Evolutionary conservation across 1,140 invertebrate genomes (phyloP), one percentile per base, ranked within the genome.

Genomic region (Anastatus disparis): DNA sequence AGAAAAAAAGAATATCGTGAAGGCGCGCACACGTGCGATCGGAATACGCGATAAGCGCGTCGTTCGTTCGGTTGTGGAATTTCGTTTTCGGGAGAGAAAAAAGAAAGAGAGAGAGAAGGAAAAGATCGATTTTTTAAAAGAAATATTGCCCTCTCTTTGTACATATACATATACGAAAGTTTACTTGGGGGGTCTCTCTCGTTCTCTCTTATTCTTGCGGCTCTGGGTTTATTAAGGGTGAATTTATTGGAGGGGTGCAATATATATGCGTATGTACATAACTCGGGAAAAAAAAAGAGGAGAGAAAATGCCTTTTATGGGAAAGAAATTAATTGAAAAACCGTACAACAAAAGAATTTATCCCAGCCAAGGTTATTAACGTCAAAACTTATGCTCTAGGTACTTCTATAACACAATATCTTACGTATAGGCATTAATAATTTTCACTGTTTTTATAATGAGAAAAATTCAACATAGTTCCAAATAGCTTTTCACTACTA

Each of bases 171-270:
- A 44, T 13, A 2, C 7, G 24, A 26, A 12, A 26, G n/a, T 26
- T 58, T 44, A 10, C 58, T 61, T n/a, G 58, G 35, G 50, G 38
- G 58, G 44, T 61, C 27, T 42, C 3, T n/a, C n/a, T n/a, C n/a
- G n/a, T n/a, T n/a, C n/a, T n/a, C n/a, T n/a, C n/a, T n/a, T n/a
- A n/a, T n/a, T n/a, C n/a, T n/a, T n/a, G n/a, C n/a, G n/a, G n/a
- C n/a, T n/a, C n/a, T n/a, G 31, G 52, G 62, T 71, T 71, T 71
- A 71, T 71, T 71, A 71, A 56, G 70, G 62, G 70, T 65, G 63
- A 40, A 71, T 71, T 71, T 66, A 66, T 71, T n/a, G 40, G 69
- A 55, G 31, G 52, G 61, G 52, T 70, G 52, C 12, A 9, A 31
- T 31, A 20, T 42, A 50, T 8, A 50, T 8, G 17, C 17, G 56